Percentiles rank a stretch among this genome's conserved stretches.
These are phyloP conservation scores for Synaphobranchus kaupii DNA, from an alignment of 2,797 vertebrate genomes.

Conservation along the genomic window DNA sequence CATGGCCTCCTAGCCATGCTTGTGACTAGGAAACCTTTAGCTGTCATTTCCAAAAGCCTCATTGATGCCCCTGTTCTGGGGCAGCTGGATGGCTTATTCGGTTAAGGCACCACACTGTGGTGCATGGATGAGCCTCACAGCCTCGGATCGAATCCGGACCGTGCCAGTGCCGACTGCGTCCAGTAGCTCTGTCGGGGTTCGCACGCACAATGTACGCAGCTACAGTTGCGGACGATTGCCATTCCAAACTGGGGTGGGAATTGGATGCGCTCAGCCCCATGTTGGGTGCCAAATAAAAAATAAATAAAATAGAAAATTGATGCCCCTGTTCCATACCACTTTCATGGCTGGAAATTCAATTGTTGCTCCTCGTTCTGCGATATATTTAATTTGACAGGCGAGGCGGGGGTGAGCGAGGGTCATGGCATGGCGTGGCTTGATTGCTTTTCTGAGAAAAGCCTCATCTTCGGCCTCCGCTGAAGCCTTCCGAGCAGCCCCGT, in stretches of 20 bases:
- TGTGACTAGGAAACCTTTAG: conserved; percentile 19
- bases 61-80: background rate
- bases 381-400: conserved; percentile 5
- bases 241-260: too few species aligned
- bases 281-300: too few species aligned
- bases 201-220: too few species aligned
- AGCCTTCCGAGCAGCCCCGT: background rate
- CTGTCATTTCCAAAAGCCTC: conserved; percentile 16
- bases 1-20: conserved; percentile 7
- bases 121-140: too few species aligned
- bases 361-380: background rate
- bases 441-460: background rate
- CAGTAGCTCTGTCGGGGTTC: too few species aligned
- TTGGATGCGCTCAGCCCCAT: too few species aligned
- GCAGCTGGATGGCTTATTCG: too few species aligned
- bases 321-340: background rate
- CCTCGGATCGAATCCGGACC: too few species aligned
- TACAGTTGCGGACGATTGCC: too few species aligned
- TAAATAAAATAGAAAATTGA: background rate
- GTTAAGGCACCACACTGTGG: too few species aligned
- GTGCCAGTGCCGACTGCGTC: too few species aligned
- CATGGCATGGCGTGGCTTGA: background rate
- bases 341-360: background rate
- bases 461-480: background rate
- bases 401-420: background rate